Evolutionary conservation across 2,888 invertebrate genomes (phyloP).

Genomic region (Bursaphelenchus okinawaensis): DNA sequence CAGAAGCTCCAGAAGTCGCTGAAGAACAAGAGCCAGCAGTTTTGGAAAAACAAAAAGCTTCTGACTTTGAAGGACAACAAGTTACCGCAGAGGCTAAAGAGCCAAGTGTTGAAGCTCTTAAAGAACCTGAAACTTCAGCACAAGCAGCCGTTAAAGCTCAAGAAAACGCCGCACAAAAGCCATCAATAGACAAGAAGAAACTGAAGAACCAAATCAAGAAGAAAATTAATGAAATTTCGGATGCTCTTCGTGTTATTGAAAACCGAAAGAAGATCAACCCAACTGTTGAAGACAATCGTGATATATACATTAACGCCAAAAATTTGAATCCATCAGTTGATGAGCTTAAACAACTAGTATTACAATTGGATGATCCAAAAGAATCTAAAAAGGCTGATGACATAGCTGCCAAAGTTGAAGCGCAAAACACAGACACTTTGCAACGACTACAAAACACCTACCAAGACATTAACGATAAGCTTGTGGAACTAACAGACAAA

Average conservation of each 20-base stretch:
- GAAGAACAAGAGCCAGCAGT: background rate
- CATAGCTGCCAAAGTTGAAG: background rate
- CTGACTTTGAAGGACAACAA: too few relatives aligned
- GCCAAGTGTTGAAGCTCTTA: background rate
- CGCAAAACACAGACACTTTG: background rate
- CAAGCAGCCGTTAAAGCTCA: background rate
- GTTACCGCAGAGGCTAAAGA: background rate
- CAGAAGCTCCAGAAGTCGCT: too few relatives aligned
- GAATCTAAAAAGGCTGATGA: background rate
- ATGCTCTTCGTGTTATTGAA: background rate
- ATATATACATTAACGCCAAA: background rate
- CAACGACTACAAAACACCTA: background rate
- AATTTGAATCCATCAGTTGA: background rate
- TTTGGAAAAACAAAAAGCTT: background rate
- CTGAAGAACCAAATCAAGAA: background rate
- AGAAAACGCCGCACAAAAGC: background rate
- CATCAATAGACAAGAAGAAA: background rate
- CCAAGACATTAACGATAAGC: background rate
- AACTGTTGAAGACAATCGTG: background rate
- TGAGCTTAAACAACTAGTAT: background rate
- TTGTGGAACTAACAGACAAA: background rate
- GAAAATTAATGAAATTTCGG: background rate
- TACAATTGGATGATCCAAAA: background rate
- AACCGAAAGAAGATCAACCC: background rate
- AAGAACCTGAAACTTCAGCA: background rate